Evolutionary conservation across 2,888 invertebrate genomes (phyloP).

Genomic region (Ophonus ardosiacus): DNA sequence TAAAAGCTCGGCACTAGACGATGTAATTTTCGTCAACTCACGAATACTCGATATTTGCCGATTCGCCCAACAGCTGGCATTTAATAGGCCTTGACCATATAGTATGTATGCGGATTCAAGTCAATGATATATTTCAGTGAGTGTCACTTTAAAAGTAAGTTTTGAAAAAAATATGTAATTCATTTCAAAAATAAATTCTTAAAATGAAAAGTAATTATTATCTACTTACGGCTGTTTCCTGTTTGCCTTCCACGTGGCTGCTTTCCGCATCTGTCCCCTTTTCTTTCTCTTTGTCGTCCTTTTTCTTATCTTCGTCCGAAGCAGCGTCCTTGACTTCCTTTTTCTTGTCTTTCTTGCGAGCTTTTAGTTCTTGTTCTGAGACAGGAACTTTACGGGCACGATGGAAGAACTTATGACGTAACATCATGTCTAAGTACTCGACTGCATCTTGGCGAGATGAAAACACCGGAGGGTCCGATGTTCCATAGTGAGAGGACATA

Average conservation of each 20-base stretch:
- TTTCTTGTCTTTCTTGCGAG: slow-evolving; percentile 79
- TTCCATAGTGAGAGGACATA: slow-evolving; percentile 93
- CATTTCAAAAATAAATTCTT: no score
- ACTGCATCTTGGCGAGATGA: slow-evolving; percentile 88
- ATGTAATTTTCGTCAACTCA: no score
- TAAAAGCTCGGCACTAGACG: no score
- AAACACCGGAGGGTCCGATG: slow-evolving; percentile 87
- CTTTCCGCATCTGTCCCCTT: slow-evolving; percentile 77
- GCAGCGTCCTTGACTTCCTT: slow-evolving; percentile 66
- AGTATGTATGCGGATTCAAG: no score
- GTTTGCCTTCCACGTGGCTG: slow-evolving; percentile 77
- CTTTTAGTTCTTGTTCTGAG: slow-evolving; percentile 82
- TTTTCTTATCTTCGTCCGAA: slow-evolving; percentile 64
- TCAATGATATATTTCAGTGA: no score
- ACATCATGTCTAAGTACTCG: slow-evolving; percentile 89
- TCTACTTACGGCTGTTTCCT: slow-evolving; percentile 71
- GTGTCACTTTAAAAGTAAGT: no score
- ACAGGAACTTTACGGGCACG: slow-evolving; percentile 93
- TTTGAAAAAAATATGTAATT: no score
- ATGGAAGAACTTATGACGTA: slow-evolving; percentile 96
- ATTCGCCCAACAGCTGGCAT: no score
- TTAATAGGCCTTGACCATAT: no score
- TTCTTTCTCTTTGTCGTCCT: slow-evolving; percentile 68
- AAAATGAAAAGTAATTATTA: neutral
- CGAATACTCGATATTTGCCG: no score